Evolutionary conservation across 2,113 vertebrate species (phyloP), one percentile per base, ranked within the genome.

Genomic region (Forbesichthys agassizii): DNA sequence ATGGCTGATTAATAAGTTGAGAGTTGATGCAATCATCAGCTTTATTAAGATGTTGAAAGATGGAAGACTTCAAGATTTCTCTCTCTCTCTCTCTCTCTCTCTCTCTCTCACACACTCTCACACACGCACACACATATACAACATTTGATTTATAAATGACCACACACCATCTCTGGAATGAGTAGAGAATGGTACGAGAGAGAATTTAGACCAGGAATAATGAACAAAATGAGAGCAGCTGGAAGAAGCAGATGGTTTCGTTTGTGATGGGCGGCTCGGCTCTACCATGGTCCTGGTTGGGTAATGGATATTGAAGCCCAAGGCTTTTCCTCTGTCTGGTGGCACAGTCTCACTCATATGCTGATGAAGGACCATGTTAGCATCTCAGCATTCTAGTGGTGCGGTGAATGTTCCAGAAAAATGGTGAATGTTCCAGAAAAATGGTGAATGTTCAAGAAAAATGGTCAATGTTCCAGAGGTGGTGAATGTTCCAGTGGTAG

Each of bases 21-120:
- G 85, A 89, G 81, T 78, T 73, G 87, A 91, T 91, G 85, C 86
- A 89, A 91, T 91, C 91, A 89, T 79, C 75, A 72, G 81, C 86
- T 88, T 92, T 93, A 92, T 93, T 92, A 93, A 92, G 86, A 89
- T 66, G 92, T 86, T 93, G 92, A 93, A 91, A 92, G 90, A 88
- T 85, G 55, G 9, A 20, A 61, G 71, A 84, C 65, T 16, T 75
- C 69, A 64, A 78, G 69, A 63, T 27, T 73, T 56, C 73, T 73
- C 78, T 64, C 74, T 56, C 69, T 52, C 78, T 66, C 79, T 58
- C 69, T 62, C 63, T 5, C 74, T 66, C 36, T 51, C 56, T 62
- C 64, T 42, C 67, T 11, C 53, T 66, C 61, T 36, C 57, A 36
- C 57, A 36, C 57, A 42, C 54, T 20, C 54, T 20, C 54, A 27